A percentile compares a stretch with the other conserved stretches of the same genome.
phyloP scores from a whole-genome alignment of 2,888 invertebrate genomes.

The Drosophila diplacantha region DNA sequence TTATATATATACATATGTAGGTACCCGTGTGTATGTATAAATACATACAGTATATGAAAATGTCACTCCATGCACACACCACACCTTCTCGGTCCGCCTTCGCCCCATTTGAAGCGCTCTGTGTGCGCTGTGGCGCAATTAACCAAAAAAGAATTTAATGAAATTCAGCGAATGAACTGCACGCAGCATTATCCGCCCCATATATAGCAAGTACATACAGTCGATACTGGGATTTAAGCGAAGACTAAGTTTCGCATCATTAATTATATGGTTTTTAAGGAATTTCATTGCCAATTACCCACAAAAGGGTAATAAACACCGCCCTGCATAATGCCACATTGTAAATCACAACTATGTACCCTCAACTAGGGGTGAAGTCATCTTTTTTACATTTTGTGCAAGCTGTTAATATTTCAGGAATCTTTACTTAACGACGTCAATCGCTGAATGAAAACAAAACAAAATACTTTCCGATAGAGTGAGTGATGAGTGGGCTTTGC shows the following conservation, averaged over 20 bases:
- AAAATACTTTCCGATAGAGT: slow-evolving; percentile 6
- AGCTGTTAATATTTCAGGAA: slow-evolving; percentile 4
- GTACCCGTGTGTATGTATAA: neutral
- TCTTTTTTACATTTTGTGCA: slow-evolving; percentile 1
- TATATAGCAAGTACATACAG: neutral
- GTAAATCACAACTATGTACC: neutral
- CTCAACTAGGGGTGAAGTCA: slow-evolving; percentile 1
- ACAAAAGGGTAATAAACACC: neutral
- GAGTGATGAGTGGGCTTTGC: slow-evolving; percentile 1
- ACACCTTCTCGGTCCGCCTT: slow-evolving; percentile 16
- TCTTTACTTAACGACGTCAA: slow-evolving; percentile 1
- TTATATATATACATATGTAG: neutral
- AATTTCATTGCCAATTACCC: slow-evolving; percentile 8
- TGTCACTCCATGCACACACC: slow-evolving; percentile 39
- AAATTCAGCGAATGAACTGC: slow-evolving; percentile 45
- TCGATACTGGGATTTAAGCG: neutral
- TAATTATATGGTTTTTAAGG: neutral
- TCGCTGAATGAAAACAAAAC: neutral
- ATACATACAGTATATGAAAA: slow-evolving; percentile 19
- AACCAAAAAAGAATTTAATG: slow-evolving; percentile 51
- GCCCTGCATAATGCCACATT: neutral
- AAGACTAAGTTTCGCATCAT: neutral
- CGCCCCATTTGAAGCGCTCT: slow-evolving; percentile 29
- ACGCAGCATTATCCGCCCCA: slow-evolving; percentile 40
- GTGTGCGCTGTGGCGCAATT: slow-evolving; percentile 58